Base-by-base conservation (phyloP, 1,140 invertebrate species). In the Anastatus disparis region DNA sequence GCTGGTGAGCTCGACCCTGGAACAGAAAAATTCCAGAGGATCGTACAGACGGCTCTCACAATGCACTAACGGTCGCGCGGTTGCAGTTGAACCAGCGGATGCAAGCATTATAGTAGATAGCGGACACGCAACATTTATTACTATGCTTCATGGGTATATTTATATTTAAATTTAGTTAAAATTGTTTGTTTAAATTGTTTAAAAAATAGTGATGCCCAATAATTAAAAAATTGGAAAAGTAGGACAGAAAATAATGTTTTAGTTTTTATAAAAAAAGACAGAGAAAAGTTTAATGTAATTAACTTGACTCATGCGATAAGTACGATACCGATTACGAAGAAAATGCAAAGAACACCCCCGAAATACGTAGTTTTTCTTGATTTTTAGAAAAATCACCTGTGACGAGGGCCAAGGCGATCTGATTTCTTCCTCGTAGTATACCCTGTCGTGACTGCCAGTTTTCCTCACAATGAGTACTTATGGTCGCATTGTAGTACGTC, bases 1-100 rank as follows among this genome's bases (percentile, higher is more conserved):
- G 78, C 83, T 86, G 80, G 85, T 86, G 72, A 86, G 83, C 84
- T 86, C 85, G 83, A 85, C 83, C 84, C 85, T 86, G 85, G 85
- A 86, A 86, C 85, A 86, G 78, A 84, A 85, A 85, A 83, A 81
- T 84, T 84, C 84, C 84, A 84, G 83, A 84, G 84, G 82, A 81
- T 83, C 77, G 76, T 79, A 74, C 48, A 71, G 46, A 31, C 55
- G 70, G 44, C 31, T 65, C 62, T 58, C 52, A 70, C 67, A 70
- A 70, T 38, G 50, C n/a, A n/a, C n/a, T n/a, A n/a, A n/a, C n/a
- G n/a, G n/a, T n/a, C n/a, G n/a, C n/a, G n/a, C n/a, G n/a, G n/a
- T n/a, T 22, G 24, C 62, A 46, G 29, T 56, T 15, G 53, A 53
- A 35, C 69, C 42, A 56, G 69, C 61, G n/a, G n/a, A n/a, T 15